Percentiles rank a stretch among this genome's conserved stretches.
These are phyloP conservation scores for Aradophagus sp. DNA, from an alignment of 1,140 invertebrate species.

Conservation along the genomic window DNA sequence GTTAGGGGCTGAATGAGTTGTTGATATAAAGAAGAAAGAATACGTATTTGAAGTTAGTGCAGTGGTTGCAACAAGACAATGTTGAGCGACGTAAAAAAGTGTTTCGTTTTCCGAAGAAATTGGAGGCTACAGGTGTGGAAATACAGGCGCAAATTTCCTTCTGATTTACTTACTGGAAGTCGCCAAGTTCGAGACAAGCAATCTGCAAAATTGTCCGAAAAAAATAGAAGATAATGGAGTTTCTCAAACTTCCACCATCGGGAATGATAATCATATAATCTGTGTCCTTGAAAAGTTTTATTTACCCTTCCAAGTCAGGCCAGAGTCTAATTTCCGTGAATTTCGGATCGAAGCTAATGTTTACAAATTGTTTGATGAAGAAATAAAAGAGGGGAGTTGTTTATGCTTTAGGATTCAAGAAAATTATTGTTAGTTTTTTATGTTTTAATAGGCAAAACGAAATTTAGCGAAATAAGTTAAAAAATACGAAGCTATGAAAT, in stretches of 20 bases:
- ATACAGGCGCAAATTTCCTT: slow-evolving; percentile 23
- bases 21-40: slow-evolving; percentile 14
- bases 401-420: too few species aligned
- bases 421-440: too few species aligned
- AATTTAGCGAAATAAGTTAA: too few species aligned
- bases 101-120: slow-evolving; percentile 26
- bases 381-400: background rate
- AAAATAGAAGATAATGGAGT: slow-evolving; percentile 42
- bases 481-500: too few species aligned
- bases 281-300: slow-evolving; percentile 46
- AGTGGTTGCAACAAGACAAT: background rate
- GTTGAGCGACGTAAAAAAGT: too few species aligned
- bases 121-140: slow-evolving; percentile 43
- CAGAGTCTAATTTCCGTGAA: slow-evolving; percentile 29
- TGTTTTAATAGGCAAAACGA: too few species aligned
- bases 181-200: slow-evolving; percentile 32
- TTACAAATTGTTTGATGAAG: slow-evolving; percentile 5
- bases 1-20: slow-evolving; percentile 16
- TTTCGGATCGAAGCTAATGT: slow-evolving; percentile 15
- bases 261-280: slow-evolving; percentile 39
- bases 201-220: slow-evolving; percentile 48
- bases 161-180: slow-evolving; percentile 36
- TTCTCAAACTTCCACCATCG: slow-evolving; percentile 18
- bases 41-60: slow-evolving; percentile 9
- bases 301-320: slow-evolving; percentile 10